Percentiles rank a stretch among this genome's conserved stretches.
Conservation (phyloP, 1,140 invertebrate genomes). For the Phymorhynchus buccinoides region DNA sequence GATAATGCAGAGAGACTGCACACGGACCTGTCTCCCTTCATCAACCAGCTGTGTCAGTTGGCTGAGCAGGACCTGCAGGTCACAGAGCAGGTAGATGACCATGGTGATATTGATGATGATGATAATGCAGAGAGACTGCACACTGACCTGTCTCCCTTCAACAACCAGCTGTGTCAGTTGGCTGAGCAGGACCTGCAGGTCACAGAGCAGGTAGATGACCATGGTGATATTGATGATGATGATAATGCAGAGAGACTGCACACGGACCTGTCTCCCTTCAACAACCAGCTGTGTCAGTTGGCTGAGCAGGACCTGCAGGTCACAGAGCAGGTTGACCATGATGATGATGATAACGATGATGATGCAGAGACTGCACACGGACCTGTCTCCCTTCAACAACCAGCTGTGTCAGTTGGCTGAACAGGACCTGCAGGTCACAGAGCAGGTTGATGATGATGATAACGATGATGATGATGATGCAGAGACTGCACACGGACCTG, state of each 20-base stretch:
- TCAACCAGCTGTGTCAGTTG: not conserved
- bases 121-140: constrained; percentile 10
- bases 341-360: too few species aligned
- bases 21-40: constrained; percentile 1
- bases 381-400: not conserved
- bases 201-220: not conserved
- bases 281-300: not conserved
- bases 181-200: not conserved
- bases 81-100: not conserved
- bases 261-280: constrained; percentile 1
- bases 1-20: too few species aligned
- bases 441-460: too few species aligned
- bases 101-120: too few species aligned
- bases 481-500: too few species aligned
- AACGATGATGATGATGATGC: too few species aligned
- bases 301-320: not conserved
- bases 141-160: constrained; percentile 2
- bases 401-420: constrained; percentile 16
- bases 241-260: constrained; percentile 10
- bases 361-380: not conserved
- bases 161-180: not conserved
- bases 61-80: not conserved
- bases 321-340: not conserved
- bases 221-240: too few species aligned
- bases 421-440: not conserved